Conservation (phyloP, 2,888 invertebrate genomes). For the Apamea epomidion region DNA sequence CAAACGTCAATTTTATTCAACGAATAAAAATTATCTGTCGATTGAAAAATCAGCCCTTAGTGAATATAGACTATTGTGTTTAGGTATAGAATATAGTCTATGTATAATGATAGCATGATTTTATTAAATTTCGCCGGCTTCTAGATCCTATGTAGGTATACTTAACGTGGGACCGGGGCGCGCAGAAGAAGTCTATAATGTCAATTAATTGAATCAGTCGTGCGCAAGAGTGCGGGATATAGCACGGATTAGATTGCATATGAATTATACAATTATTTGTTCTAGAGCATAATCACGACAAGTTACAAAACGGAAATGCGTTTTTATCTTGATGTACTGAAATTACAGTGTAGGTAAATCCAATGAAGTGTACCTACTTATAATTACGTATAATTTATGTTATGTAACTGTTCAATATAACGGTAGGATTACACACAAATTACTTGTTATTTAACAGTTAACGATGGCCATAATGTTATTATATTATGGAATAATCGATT, state of each 20-base stretch:
- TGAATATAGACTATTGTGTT: background rate
- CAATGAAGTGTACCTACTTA: slow-evolving; percentile 25
- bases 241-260: background rate
- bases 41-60: no score
- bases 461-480: slow-evolving; percentile 12
- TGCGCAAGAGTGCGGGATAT: background rate
- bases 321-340: slow-evolving; percentile 25
- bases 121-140: background rate
- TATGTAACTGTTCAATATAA: background rate
- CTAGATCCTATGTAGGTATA: background rate
- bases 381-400: slow-evolving; percentile 25
- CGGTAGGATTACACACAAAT: slow-evolving; percentile 26
- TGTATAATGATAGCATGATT: background rate
- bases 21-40: no score
- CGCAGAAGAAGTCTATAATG: background rate
- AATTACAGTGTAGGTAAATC: background rate
- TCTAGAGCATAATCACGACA: slow-evolving; percentile 27
- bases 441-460: slow-evolving; percentile 28
- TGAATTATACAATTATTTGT: slow-evolving; percentile 10
- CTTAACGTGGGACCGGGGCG: background rate
- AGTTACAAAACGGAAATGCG: slow-evolving; percentile 37
- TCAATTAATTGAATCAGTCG: slow-evolving; percentile 23
- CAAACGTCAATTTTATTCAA: no score
- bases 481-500: slow-evolving; percentile 7
- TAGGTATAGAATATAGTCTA: background rate